These are phyloP conservation scores for Drosophila testacea DNA, from an alignment of 2,888 invertebrate species.

Conservation along the genomic window DNA sequence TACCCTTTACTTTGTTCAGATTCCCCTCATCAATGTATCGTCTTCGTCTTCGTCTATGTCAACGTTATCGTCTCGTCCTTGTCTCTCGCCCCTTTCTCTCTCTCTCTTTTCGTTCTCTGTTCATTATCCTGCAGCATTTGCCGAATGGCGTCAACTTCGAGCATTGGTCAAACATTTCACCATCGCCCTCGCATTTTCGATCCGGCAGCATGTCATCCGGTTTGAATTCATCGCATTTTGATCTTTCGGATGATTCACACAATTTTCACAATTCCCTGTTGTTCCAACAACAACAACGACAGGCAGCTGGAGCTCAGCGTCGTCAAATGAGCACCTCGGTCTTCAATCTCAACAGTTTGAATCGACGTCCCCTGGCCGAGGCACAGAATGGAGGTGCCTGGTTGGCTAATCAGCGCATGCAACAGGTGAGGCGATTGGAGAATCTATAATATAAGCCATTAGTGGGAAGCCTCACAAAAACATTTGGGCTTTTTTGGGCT, in stretches of 20 bases:
- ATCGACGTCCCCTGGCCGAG: conserved; percentile 78
- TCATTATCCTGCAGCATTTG: conserved; percentile 59
- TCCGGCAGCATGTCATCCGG: conserved; percentile 85
- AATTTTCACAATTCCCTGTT: conserved; percentile 82
- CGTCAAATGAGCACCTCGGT: conserved; percentile 86
- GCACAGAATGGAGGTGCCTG: conserved; percentile 61
- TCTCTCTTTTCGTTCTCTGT: conserved; percentile 56
- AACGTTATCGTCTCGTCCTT: conserved; percentile 39
- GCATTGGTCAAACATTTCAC: conserved; percentile 85
- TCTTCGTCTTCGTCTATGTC: conserved; percentile 39
- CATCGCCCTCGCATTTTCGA: conserved; percentile 84
- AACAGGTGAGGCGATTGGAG: conserved; percentile 86
- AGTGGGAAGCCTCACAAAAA: too few relatives aligned
- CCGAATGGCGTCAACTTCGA: conserved; percentile 78
- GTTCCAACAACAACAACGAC: conserved; percentile 76
- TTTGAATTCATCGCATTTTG: conserved; percentile 84
- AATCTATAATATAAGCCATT: too few relatives aligned
- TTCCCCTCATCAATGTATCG: conserved; percentile 53
- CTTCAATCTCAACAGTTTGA: conserved; percentile 86
- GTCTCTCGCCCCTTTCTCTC: conserved; percentile 49
- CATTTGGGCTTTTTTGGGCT: background rate
- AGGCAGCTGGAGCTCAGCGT: conserved; percentile 70
- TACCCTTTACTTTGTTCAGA: conserved; percentile 1
- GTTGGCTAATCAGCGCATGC: conserved; percentile 85
- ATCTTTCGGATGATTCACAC: conserved; percentile 83